Evolutionary conservation across 2,797 vertebrate genomes (phyloP).

Genomic region (Mormyrus hasselquistii): DNA sequence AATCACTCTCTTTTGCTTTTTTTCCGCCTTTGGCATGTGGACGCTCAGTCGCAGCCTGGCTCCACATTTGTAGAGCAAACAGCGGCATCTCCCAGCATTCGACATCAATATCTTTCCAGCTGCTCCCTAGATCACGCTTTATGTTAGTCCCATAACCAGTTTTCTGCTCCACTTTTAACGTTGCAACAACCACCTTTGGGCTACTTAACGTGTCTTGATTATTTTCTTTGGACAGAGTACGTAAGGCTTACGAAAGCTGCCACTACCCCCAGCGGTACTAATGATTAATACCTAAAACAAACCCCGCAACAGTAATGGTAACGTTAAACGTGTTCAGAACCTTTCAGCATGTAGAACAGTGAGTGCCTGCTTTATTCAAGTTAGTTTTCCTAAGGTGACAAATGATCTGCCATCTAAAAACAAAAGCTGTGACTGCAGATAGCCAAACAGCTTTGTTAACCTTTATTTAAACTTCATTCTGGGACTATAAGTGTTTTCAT

Average conservation of each 20-base stretch:
- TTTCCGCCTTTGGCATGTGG: not conserved
- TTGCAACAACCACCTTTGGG: not conserved
- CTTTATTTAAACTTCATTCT: not conserved
- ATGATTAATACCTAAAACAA: not conserved
- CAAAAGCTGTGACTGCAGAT: not conserved
- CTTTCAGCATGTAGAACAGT: not conserved
- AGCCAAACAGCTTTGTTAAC: not conserved
- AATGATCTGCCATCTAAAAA: not conserved
- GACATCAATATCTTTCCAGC: not conserved
- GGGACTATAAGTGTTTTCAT: not conserved
- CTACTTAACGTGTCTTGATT: not conserved
- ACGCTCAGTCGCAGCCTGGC: not conserved
- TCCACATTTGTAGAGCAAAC: not conserved
- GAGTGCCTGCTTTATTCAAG: not conserved
- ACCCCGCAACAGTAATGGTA: not conserved
- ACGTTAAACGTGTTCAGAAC: not conserved
- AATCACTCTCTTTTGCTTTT: not conserved
- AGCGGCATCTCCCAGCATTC: not conserved
- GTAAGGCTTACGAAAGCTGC: not conserved
- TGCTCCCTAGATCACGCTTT: not conserved
- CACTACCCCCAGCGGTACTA: not conserved
- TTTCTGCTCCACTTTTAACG: not conserved
- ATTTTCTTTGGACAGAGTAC: not conserved
- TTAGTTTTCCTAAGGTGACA: conserved; percentile 4
- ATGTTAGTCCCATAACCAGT: not conserved